Evolutionary conservation across 2,113 vertebrate species (phyloP).

Genomic region (Pseudorasbora parva): DNA sequence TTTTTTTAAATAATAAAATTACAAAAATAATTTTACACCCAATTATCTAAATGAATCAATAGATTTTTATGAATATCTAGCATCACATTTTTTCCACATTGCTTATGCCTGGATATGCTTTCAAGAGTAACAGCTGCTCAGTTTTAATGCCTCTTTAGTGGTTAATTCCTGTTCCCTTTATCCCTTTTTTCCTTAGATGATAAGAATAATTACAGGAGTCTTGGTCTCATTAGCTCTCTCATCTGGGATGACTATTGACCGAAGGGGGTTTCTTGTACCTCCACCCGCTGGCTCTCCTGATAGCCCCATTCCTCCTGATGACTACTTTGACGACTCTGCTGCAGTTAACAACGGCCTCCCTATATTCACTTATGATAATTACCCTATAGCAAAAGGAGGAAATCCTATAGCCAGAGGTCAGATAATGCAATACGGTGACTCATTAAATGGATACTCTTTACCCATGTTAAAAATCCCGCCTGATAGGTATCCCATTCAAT

Average conservation of each 20-base stretch:
- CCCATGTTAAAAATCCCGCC: not conserved
- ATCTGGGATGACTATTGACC: constrained; percentile 46
- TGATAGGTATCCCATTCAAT: not conserved
- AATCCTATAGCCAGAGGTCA: constrained; percentile 17
- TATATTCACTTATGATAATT: not conserved
- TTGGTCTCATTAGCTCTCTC: constrained; percentile 45
- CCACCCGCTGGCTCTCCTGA: constrained; percentile 32
- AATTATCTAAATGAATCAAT: not conserved
- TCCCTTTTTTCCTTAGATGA: constrained; percentile 41
- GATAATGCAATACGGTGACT: not conserved
- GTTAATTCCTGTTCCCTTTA: not conserved
- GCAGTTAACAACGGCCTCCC: not conserved
- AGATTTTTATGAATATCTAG: not conserved
- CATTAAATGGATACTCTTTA: not conserved
- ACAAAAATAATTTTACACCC: not conserved
- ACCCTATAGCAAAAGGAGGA: not conserved
- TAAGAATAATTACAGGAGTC: constrained; percentile 43
- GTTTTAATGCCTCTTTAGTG: not conserved
- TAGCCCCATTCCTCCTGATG: constrained; percentile 9
- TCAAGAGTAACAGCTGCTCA: not conserved
- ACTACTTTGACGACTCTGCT: not conserved
- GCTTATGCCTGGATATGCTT: not conserved
- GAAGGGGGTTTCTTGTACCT: not conserved
- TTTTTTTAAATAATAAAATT: not conserved
- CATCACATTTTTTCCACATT: not conserved